Percentiles rank a stretch among this genome's conserved stretches.
phyloP scores from a whole-genome alignment of 2,797 vertebrate species.

The Pseudochaenichthys georgianus region DNA sequence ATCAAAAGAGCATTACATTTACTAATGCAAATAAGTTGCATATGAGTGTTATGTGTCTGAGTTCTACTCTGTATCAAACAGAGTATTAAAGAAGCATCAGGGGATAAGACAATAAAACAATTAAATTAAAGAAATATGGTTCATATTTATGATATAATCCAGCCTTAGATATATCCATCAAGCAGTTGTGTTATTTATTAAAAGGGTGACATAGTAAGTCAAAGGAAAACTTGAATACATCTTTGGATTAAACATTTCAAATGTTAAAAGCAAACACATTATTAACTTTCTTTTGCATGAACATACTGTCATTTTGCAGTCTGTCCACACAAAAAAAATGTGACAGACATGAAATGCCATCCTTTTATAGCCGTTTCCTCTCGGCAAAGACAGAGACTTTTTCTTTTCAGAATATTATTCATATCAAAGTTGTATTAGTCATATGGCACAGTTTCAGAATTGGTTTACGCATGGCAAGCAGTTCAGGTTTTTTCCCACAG shows the following conservation, averaged over 20 bases:
- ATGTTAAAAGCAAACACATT: neutral
- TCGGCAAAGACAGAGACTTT: conserved; percentile 24
- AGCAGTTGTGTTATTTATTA: neutral
- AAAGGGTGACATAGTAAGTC: neutral
- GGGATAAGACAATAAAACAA: neutral
- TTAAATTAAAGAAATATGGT: neutral
- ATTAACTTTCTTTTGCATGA: neutral
- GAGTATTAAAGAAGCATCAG: neutral
- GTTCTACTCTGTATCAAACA: neutral
- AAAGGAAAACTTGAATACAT: neutral
- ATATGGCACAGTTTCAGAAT: conserved; percentile 54
- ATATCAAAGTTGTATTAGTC: conserved; percentile 44
- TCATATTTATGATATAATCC: neutral
- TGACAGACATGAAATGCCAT: conserved; percentile 3
- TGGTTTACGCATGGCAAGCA: neutral
- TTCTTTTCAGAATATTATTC: conserved; percentile 40
- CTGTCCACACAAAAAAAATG: neutral
- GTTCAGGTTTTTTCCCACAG: conserved; percentile 43
- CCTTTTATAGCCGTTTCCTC: conserved; percentile 1
- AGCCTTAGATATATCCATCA: neutral
- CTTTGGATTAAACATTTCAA: neutral
- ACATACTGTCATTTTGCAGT: neutral
- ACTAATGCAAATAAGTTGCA: neutral
- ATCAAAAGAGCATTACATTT: neutral
- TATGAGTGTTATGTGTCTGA: neutral